A percentile compares a stretch with the other conserved stretches of the same genome.
These are phyloP conservation scores for Scleropages formosus DNA, from an alignment of 2,797 vertebrate species.

Conservation along the genomic window DNA sequence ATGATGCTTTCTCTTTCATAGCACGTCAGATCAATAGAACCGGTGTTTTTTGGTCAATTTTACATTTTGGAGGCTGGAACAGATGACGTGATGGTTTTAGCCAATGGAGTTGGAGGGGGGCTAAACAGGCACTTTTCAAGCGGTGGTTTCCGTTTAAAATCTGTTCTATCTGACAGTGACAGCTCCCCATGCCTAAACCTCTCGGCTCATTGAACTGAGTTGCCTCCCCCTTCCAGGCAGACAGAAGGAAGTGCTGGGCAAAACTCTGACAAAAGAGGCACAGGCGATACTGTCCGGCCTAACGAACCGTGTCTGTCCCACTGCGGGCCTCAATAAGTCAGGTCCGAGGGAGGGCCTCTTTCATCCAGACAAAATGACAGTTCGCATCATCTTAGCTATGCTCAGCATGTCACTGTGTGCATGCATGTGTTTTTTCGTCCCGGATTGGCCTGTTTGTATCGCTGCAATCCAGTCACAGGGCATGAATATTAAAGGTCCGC, in stretches of 20 bases:
- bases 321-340: background rate
- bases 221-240: slow-evolving; percentile 10
- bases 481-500: slow-evolving; percentile 62
- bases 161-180: background rate
- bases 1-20: background rate
- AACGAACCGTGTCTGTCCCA: slow-evolving; percentile 11
- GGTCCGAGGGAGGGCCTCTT: background rate
- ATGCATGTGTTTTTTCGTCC: slow-evolving; percentile 35
- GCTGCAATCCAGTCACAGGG: slow-evolving; percentile 48
- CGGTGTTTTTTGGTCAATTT: slow-evolving; percentile 22
- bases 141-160: slow-evolving; percentile 14
- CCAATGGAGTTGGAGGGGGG: slow-evolving; percentile 1
- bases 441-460: slow-evolving; percentile 48
- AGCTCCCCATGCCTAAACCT: background rate
- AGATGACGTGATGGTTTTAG: slow-evolving; percentile 17
- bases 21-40: background rate
- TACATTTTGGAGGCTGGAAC: slow-evolving; percentile 6
- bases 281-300: background rate
- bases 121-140: background rate
- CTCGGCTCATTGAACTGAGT: background rate
- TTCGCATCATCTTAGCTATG: background rate
- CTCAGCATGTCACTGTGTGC: background rate
- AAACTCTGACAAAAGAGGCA: slow-evolving; percentile 5
- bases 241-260: background rate
- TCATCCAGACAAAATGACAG: background rate